phyloP scores from a whole-genome alignment of 2,113 vertebrate species.

The Chaetops frenatus region DNA sequence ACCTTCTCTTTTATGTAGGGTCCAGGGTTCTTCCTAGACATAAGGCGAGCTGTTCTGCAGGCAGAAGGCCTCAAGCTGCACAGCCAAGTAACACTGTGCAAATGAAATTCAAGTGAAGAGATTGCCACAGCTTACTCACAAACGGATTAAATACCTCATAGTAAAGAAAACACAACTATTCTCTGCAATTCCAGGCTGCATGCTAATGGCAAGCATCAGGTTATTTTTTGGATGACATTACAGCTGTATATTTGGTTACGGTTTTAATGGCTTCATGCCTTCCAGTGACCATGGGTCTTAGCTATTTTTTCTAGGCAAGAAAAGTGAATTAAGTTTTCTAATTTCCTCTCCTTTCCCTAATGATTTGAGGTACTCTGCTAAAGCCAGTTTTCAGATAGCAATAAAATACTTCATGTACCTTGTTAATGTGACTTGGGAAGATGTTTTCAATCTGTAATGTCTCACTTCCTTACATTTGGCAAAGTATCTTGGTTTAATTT shows the following conservation, averaged over 20 bases:
- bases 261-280: not conserved
- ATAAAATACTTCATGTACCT: not conserved
- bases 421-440: not conserved
- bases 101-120: not conserved
- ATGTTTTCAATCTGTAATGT: not conserved
- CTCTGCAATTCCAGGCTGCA: not conserved
- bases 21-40: not conserved
- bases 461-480: not conserved
- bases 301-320: not conserved
- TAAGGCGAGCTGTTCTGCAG: not conserved
- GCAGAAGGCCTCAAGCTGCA: not conserved
- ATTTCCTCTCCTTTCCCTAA: not conserved
- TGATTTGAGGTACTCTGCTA: not conserved
- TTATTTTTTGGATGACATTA: not conserved
- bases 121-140: not conserved
- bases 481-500: not conserved
- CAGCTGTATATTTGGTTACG: not conserved
- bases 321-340: not conserved
- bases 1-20: not conserved
- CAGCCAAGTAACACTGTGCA: not conserved
- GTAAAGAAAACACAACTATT: not conserved
- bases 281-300: not conserved
- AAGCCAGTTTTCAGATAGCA: not conserved
- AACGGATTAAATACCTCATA: not conserved
- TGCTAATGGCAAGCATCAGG: not conserved